phyloP scores from a whole-genome alignment of 2,888 invertebrate species.

The Tyria jacobaeae region DNA sequence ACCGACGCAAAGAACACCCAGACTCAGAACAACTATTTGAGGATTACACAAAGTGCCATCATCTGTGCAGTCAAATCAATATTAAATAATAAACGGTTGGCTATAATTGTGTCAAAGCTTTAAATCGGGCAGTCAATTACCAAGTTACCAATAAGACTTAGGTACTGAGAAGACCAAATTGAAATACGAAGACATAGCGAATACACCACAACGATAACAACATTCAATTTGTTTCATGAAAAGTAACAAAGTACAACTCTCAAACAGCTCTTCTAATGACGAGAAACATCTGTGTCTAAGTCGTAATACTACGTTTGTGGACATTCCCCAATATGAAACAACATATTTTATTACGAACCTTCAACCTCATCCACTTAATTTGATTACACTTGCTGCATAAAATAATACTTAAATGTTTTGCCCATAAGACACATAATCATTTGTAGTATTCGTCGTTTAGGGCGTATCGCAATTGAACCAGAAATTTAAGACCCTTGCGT shows the following conservation, averaged over 20 bases:
- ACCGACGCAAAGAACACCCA: too few species aligned
- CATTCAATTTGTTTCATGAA: too few species aligned
- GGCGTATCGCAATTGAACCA: slow-evolving; percentile 68
- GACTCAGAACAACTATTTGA: too few species aligned
- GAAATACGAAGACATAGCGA: not conserved
- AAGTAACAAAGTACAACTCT: not conserved
- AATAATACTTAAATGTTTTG: slow-evolving; percentile 25
- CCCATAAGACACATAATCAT: slow-evolving; percentile 50
- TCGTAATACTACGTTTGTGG: slow-evolving; percentile 56
- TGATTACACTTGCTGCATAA: slow-evolving; percentile 39
- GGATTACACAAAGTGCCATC: too few species aligned
- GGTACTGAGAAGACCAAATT: too few species aligned
- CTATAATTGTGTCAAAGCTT: too few species aligned
- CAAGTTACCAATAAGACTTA: too few species aligned
- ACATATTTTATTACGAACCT: slow-evolving; percentile 64
- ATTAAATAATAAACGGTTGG: too few species aligned
- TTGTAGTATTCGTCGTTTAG: slow-evolving; percentile 55
- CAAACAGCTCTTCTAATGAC: not conserved
- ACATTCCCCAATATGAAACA: slow-evolving; percentile 56
- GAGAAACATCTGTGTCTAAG: slow-evolving; percentile 50
- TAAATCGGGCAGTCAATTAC: too few species aligned
- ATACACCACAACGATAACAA: too few species aligned
- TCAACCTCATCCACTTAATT: slow-evolving; percentile 66
- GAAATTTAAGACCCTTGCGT: slow-evolving; percentile 74
- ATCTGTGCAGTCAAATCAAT: too few species aligned